These are phyloP conservation scores for Platygyra sinensis DNA, from an alignment of 64 coral and sea anemone species.

Conservation along the genomic window DNA sequence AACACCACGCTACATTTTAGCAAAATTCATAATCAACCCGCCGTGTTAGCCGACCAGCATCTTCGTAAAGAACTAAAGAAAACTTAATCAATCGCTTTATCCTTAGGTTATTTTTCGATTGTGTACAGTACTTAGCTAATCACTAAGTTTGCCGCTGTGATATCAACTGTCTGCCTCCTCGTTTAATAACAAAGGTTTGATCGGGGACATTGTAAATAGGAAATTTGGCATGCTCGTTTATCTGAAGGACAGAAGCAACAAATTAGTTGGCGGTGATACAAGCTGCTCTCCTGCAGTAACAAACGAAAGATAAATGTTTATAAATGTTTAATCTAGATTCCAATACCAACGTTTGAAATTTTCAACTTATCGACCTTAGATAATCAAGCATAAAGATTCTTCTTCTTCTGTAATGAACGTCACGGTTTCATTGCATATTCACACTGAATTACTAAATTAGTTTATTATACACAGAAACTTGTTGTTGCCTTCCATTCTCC, in stretches of 20 bases:
- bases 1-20: too few relatives aligned
- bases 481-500: too few relatives aligned
- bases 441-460: too few relatives aligned
- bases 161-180: not conserved
- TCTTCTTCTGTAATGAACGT: too few relatives aligned
- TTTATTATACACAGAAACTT: too few relatives aligned
- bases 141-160: not conserved
- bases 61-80: not conserved
- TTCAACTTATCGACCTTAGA: too few relatives aligned
- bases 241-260: not conserved
- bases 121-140: not conserved
- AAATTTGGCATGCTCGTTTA: not conserved
- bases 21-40: too few relatives aligned
- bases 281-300: not conserved
- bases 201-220: not conserved
- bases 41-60: too few relatives aligned
- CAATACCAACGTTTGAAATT: too few relatives aligned
- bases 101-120: not conserved
- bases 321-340: too few relatives aligned
- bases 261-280: not conserved
- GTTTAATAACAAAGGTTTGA: not conserved
- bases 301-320: not conserved
- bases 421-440: too few relatives aligned
- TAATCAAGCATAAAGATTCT: too few relatives aligned
- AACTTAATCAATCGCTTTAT: not conserved